Percentiles rank a stretch among this genome's conserved stretches.
Conservation (phyloP, 2,888 invertebrate species). For the Flexamia atlantica region DNA sequence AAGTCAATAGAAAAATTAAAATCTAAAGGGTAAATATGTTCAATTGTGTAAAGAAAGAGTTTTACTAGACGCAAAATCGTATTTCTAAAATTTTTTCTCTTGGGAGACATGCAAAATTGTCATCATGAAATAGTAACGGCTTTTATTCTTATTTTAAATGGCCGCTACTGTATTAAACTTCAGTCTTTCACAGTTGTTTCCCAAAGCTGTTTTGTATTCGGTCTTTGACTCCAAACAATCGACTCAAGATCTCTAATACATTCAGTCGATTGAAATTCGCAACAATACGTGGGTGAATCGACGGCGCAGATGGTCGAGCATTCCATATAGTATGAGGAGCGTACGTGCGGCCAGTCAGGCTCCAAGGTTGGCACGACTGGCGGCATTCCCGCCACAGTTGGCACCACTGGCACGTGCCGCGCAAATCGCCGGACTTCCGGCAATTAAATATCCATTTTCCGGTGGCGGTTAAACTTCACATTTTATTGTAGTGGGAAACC, state of each 20-base stretch:
- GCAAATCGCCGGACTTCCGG: constrained; percentile 27
- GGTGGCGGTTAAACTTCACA: background rate
- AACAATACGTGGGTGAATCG: constrained; percentile 13
- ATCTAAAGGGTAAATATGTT: too few relatives aligned
- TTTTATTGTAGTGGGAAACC: too few relatives aligned
- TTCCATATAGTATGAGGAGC: constrained; percentile 36
- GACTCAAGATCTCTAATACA: background rate
- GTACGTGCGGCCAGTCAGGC: constrained; percentile 25
- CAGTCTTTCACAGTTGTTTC: background rate
- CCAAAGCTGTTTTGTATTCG: background rate
- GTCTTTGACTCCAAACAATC: background rate
- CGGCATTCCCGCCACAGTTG: constrained; percentile 6
- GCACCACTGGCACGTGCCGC: constrained; percentile 13
- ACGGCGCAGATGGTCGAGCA: constrained; percentile 41
- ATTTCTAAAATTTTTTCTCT: too few relatives aligned
- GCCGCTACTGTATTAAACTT: too few relatives aligned
- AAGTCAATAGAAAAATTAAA: too few relatives aligned
- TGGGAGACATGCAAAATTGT: too few relatives aligned
- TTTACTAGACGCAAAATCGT: too few relatives aligned
- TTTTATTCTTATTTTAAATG: too few relatives aligned
- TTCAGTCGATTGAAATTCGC: constrained; percentile 29
- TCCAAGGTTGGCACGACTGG: constrained; percentile 26
- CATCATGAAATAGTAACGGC: too few relatives aligned
- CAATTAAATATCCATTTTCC: constrained; percentile 15
- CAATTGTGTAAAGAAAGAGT: too few relatives aligned